These are phyloP conservation scores for Pseudomyrmex flavicornis DNA, from an alignment of 1,140 invertebrate genomes.

Conservation along the genomic window DNA sequence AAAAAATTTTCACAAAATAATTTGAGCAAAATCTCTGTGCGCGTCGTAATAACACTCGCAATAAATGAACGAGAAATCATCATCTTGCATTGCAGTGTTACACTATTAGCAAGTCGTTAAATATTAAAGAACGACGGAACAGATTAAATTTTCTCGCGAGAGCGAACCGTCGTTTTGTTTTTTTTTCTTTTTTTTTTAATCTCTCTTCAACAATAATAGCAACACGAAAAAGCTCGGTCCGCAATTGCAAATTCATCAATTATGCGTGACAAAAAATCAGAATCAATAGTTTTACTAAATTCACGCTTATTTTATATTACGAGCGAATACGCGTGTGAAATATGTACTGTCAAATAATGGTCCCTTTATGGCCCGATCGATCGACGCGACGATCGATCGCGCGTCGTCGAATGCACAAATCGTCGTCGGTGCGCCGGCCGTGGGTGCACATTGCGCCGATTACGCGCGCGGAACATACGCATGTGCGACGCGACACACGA, in stretches of 20 bases:
- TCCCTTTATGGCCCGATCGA: neutral
- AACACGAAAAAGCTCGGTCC: no score
- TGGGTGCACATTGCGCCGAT: neutral
- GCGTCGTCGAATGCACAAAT: constrained; percentile 19
- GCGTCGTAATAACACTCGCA: neutral
- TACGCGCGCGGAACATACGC: constrained; percentile 22
- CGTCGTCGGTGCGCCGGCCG: constrained; percentile 28
- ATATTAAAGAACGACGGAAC: neutral
- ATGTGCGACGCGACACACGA: constrained; percentile 14
- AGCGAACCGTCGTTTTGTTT: no score
- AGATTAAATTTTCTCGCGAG: neutral
- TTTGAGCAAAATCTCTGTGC: neutral
- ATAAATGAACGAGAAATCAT: neutral
- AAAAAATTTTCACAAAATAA: constrained; percentile 9
- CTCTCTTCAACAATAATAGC: no score
- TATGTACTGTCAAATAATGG: neutral
- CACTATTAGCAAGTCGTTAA: constrained; percentile 6
- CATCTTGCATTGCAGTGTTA: neutral
- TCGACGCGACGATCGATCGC: constrained; percentile 18
- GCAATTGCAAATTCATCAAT: constrained; percentile 4
- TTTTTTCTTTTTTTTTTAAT: no score
- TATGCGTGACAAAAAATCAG: no score
- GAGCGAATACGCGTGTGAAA: no score
- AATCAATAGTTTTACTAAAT: no score
- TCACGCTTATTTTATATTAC: neutral